A percentile compares a stretch with the other conserved stretches of the same genome.
These are phyloP conservation scores for Psylliodes chrysocephalus DNA, from an alignment of 2,888 invertebrate species.

Conservation along the genomic window DNA sequence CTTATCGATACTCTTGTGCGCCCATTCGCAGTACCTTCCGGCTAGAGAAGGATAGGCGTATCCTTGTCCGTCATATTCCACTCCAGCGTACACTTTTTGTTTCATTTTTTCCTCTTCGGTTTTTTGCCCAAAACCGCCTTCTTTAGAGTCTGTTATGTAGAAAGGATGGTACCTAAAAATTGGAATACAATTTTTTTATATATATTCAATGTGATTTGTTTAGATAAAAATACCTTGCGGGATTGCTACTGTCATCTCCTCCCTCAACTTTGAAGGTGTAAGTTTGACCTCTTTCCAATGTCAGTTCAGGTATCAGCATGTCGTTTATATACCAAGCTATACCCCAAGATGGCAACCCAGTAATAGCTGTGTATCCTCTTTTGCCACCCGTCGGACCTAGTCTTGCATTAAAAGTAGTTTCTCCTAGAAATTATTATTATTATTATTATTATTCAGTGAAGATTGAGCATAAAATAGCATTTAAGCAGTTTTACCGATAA, in stretches of 20 bases:
- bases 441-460: too few relatives aligned
- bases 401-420: conserved; percentile 74
- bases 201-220: too few relatives aligned
- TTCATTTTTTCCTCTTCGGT: conserved; percentile 74
- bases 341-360: conserved; percentile 87
- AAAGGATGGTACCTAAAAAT: conserved; percentile 82
- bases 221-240: conserved; percentile 75
- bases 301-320: conserved; percentile 87
- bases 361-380: conserved; percentile 82
- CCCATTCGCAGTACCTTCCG: conserved; percentile 85
- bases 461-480: background rate
- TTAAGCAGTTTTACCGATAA: conserved; percentile 62
- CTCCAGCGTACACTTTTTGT: conserved; percentile 80
- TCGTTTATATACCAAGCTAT: conserved; percentile 95
- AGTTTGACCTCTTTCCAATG: conserved; percentile 85
- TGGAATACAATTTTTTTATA: too few relatives aligned
- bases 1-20: conserved; percentile 80
- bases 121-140: conserved; percentile 89
- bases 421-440: conserved; percentile 57
- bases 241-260: conserved; percentile 81
- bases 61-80: conserved; percentile 78
- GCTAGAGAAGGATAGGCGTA: conserved; percentile 84
- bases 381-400: conserved; percentile 88
- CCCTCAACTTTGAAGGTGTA: conserved; percentile 90
- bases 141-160: conserved; percentile 87